A percentile compares a stretch with the other conserved stretches of the same genome.
These are phyloP conservation scores for Ophioninae sp. DNA, from an alignment of 2,888 invertebrate species.

Conservation along the genomic window DNA sequence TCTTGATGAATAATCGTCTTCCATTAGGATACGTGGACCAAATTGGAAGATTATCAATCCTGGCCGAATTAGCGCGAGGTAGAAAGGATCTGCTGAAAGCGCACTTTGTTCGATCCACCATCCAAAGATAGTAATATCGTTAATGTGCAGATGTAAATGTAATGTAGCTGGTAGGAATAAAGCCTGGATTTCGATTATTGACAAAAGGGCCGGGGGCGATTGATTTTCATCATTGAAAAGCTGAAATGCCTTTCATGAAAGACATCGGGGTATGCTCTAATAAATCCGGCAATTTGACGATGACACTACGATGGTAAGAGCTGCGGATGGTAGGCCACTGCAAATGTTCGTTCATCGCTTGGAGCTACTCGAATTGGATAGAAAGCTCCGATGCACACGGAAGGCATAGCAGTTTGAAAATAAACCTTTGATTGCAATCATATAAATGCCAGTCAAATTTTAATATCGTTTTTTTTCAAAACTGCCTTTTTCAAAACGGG, in stretches of 20 bases:
- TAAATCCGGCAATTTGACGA: background rate
- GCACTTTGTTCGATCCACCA: background rate
- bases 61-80: background rate
- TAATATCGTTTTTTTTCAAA: no score
- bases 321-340: no score
- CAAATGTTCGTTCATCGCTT: no score
- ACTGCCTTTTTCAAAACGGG: no score
- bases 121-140: background rate
- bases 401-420: no score
- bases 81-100: background rate
- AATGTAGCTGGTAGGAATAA: background rate
- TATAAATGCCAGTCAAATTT: no score
- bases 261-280: background rate
- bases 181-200: background rate
- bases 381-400: no score
- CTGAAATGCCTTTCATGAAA: background rate
- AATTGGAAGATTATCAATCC: background rate
- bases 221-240: background rate
- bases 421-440: no score
- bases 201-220: background rate
- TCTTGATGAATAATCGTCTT: background rate
- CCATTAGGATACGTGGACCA: background rate
- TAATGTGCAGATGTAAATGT: background rate
- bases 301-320: background rate
- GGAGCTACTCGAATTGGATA: no score